Evolutionary conservation across 2,888 invertebrate genomes (phyloP).

Genomic region (Tenthredo amoena): DNA sequence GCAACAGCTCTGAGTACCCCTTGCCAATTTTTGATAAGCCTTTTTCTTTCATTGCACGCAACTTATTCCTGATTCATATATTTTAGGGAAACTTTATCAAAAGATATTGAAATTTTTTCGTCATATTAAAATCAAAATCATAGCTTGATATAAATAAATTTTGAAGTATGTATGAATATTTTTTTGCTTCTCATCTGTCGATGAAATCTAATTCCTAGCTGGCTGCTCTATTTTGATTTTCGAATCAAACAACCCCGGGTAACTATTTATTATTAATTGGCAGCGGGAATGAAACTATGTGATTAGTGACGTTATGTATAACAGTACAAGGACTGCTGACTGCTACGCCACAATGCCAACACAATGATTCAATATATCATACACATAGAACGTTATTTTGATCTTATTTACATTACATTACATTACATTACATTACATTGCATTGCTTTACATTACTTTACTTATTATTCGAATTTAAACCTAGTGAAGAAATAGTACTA

Average conservation of each 20-base stretch:
- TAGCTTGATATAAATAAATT: neutral
- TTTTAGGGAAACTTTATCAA: neutral
- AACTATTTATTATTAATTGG: constrained; percentile 64
- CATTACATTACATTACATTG: neutral
- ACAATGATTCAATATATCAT: constrained; percentile 62
- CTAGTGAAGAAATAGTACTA: constrained; percentile 36
- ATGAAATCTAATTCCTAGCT: neutral
- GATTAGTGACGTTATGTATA: constrained; percentile 64
- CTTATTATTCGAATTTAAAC: neutral
- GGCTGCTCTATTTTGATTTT: neutral
- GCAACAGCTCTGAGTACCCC: constrained; percentile 29
- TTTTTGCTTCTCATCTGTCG: neutral
- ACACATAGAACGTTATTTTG: constrained; percentile 60
- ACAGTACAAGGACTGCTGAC: constrained; percentile 70
- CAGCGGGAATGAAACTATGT: constrained; percentile 62
- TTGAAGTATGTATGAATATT: neutral
- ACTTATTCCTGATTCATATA: neutral
- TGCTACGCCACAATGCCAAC: constrained; percentile 68
- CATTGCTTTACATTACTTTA: constrained; percentile 21
- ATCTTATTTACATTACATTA: constrained; percentile 31
- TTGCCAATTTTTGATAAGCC: constrained; percentile 31
- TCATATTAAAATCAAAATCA: neutral
- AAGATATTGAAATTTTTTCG: neutral
- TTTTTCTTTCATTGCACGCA: neutral
- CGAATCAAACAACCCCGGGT: neutral